Base-by-base conservation (phyloP, 2,888 invertebrate species). In the Formica aserva region DNA sequence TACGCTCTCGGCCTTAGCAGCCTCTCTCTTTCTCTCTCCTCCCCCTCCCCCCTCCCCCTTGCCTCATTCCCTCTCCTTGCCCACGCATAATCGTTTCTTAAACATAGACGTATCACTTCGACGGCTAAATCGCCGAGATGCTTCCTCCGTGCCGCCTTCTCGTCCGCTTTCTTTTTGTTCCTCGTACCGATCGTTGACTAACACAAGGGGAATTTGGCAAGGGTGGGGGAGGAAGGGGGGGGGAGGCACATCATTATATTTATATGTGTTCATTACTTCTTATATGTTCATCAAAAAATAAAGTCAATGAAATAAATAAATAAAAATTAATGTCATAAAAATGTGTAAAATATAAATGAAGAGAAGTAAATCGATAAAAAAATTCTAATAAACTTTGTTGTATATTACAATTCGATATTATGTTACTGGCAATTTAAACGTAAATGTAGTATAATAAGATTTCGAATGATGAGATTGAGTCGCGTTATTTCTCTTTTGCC, bases 61-160 rank as follows among this genome's bases (percentile, higher is more conserved):
- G 4, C 26, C 13, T 26, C 35, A n/a, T 35, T 38, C 29, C 32
- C 13, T 60, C 18, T 5, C 45, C 78, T 60, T 35, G 84, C 82
- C 69, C 84, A 82, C 72, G 66, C 74, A 88, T 90, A 90, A 89
- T 90, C 89, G 87, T 81, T 86, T 82, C 88, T 86, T 84, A 83
- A 89, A 67, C 88, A 83, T 69, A 84, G 85, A 87, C 77, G 82
- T 78, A 78, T 86, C 83, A 85, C 87, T 87, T 89, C 85, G 89
- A 91, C 90, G 86, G 87, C 89, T 72, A 91, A 92, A 92, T 90
- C 88, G 82, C 86, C 78, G 63, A 65, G 78, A 52, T 83, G 80
- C 88, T 84, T 84, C 76, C 67, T 89, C 82, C 67, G 66, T 52
- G 67, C 76, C 38, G 66, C 52, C 82, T 83, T 82, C 84, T 62